phyloP scores from a whole-genome alignment of 2,113 vertebrate genomes.

The Ciconia stormi region DNA sequence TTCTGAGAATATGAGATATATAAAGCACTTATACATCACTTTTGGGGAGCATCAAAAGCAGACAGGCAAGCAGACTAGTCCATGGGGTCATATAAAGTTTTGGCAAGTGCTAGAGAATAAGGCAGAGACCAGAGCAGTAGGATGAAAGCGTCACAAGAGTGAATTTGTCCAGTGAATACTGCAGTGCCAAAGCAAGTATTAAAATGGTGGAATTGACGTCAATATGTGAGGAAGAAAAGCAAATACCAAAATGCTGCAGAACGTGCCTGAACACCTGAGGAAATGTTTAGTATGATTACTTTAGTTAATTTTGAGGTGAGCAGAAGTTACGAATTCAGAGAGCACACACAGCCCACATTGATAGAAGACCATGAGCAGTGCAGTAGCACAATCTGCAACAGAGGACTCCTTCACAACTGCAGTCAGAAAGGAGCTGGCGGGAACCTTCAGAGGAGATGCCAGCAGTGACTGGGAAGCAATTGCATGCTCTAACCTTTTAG shows the following conservation, averaged over 20 bases:
- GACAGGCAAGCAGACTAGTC: background rate
- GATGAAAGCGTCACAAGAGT: background rate
- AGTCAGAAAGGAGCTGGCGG: background rate
- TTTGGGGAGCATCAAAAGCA: background rate
- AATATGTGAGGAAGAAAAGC: background rate
- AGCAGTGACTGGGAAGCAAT: background rate
- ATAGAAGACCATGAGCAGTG: background rate
- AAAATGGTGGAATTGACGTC: background rate
- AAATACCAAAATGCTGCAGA: background rate
- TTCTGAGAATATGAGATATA: background rate
- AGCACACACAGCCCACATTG: background rate
- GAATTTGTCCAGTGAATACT: background rate
- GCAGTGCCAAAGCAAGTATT: background rate
- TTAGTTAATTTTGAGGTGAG: background rate
- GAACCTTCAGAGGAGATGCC: background rate
- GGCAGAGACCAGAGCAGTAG: background rate
- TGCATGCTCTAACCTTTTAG: background rate
- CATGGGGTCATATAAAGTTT: background rate
- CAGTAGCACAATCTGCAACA: background rate
- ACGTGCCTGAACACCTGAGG: background rate
- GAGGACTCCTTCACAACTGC: background rate
- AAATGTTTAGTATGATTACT: background rate
- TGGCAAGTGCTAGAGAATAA: background rate
- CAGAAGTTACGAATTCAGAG: background rate
- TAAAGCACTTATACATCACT: background rate